phyloP scores from a whole-genome alignment of 1,140 invertebrate species.

The Drosophila ogumai region DNA sequence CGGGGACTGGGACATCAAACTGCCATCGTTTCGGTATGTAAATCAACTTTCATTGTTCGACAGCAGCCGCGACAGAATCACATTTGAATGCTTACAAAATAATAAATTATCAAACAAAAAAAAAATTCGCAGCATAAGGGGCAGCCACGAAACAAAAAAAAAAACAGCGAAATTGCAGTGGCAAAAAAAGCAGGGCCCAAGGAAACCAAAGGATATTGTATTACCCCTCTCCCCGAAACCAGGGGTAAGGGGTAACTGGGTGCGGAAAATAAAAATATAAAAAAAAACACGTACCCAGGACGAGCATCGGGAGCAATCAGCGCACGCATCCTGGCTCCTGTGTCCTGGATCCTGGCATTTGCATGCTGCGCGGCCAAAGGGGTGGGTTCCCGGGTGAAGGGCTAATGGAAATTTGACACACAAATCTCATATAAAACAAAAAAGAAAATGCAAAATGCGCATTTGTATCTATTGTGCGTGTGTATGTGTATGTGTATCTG shows the following conservation, averaged over 20 bases:
- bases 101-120: slow-evolving; percentile 84
- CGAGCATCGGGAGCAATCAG: slow-evolving; percentile 28
- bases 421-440: slow-evolving; percentile 79
- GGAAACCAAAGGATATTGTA: slow-evolving; percentile 48
- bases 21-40: slow-evolving; percentile 84
- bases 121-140: slow-evolving; percentile 67
- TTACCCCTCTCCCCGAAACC: slow-evolving; percentile 66
- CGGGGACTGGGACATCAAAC: slow-evolving; percentile 47
- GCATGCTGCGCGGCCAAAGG: slow-evolving; percentile 42
- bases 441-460: slow-evolving; percentile 73
- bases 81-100: slow-evolving; percentile 85
- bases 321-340: slow-evolving; percentile 16
- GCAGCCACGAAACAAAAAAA: slow-evolving; percentile 4
- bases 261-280: slow-evolving; percentile 11
- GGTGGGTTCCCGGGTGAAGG: slow-evolving; percentile 26
- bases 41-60: slow-evolving; percentile 85
- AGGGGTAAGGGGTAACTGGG: slow-evolving; percentile 9
- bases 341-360: slow-evolving; percentile 29
- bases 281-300: slow-evolving; percentile 29
- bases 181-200: slow-evolving; percentile 27
- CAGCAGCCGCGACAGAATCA: slow-evolving; percentile 67
- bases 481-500: slow-evolving; percentile 7
- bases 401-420: slow-evolving; percentile 84
- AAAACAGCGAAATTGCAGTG: slow-evolving; percentile 69
- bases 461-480: slow-evolving; percentile 64